Evolutionary conservation across 2,797 vertebrate species (phyloP), one percentile per base, ranked within the genome.

Genomic region (Hephaestus fuliginosus): DNA sequence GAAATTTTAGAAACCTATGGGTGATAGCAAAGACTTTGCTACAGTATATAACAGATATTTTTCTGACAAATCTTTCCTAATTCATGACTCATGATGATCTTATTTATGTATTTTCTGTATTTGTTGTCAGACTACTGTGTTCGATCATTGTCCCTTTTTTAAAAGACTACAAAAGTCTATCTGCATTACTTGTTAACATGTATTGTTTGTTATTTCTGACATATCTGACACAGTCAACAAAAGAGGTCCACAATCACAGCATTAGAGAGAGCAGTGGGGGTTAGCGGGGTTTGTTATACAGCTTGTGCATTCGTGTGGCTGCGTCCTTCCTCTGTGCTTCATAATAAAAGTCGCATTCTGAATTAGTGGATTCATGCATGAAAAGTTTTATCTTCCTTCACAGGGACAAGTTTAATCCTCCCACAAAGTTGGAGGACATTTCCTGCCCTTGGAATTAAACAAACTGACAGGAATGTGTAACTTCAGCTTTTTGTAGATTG

Each of bases 401-500:
- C 8, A 30, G 49, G 28, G 22, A 39, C 22, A n/a, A 48, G 52
- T 83, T 89, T 75, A 76, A 82, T 73, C 52, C 70, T 56, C 41
- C 51, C 43, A 76, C 65, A 82, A 81, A 78, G 71, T 81, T 79
- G 17, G 63, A 82, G 66, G 71, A 72, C 67, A 41, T 4, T 63
- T 60, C 55, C 11, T 12, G 65, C 60, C 79, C 84, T 86, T 83
- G 73, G 58, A 82, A 65, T 48, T 22, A 12, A 78, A 78, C 30
- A 41, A 30, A 73, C 33, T 13, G 43, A 63, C 46, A 70, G 53
- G 28, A 76, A 75, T 64, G 39, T 52, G 63, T 63, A 53, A 80
- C 75, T 68, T 70, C 36, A 66, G 48, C 36, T 56, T 71, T 74
- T 68, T 65, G 57, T 30, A 73, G 33, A 55, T 78, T 78, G 53